Conservation (phyloP, 2,797 vertebrate species). For the Sebastes umbrosus region DNA sequence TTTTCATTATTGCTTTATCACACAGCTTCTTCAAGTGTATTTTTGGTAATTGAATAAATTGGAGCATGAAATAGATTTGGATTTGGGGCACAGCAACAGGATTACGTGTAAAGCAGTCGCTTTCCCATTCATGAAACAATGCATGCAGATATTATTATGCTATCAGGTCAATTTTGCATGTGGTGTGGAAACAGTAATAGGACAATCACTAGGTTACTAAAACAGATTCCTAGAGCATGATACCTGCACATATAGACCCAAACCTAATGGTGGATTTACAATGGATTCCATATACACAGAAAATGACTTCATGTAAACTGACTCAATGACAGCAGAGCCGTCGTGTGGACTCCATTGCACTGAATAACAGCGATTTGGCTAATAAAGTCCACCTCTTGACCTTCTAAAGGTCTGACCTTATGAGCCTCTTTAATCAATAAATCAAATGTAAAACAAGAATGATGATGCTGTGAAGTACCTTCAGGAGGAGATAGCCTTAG, state of each 20-base stretch:
- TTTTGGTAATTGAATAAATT: conserved; percentile 70
- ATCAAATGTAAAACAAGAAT: conserved; percentile 66
- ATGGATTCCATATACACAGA: not conserved
- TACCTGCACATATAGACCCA: not conserved
- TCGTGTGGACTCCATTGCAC: not conserved
- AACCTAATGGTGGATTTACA: not conserved
- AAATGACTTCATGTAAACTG: not conserved
- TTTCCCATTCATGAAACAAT: conserved; percentile 52
- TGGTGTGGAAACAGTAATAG: not conserved
- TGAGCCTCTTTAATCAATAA: conserved; percentile 62
- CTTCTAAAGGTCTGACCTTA: conserved; percentile 45
- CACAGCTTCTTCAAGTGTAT: conserved; percentile 61
- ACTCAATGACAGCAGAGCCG: not conserved
- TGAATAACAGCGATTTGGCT: conserved; percentile 35
- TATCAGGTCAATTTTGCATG: conserved; percentile 13
- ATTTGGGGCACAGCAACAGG: conserved; percentile 49
- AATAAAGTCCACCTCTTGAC: conserved; percentile 41
- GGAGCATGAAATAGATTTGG: conserved; percentile 55
- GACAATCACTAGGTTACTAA: not conserved
- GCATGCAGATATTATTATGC: conserved; percentile 4
- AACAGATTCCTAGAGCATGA: not conserved
- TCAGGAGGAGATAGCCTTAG: conserved; percentile 17
- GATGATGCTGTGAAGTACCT: conserved; percentile 42
- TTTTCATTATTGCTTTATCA: conserved; percentile 68
- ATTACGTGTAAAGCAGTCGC: conserved; percentile 48